Evolutionary conservation across 2,888 invertebrate species (phyloP).

Genomic region (Coremacera marginata): DNA sequence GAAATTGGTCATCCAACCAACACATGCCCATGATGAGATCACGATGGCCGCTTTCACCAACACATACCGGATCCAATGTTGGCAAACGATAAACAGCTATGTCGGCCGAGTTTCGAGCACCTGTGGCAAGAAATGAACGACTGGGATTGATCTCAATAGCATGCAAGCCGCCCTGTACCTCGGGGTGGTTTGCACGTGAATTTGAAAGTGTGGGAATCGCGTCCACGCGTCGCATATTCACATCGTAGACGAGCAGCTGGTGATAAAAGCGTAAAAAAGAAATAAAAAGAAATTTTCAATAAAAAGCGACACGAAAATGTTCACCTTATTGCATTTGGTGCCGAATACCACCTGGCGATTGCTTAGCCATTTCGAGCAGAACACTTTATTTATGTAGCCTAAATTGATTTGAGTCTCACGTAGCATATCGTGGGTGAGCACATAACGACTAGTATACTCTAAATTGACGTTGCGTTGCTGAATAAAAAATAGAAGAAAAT

Average conservation of each 20-base stretch:
- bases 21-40: conserved; percentile 93
- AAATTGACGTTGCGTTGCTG: conserved; percentile 76
- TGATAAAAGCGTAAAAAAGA: neutral
- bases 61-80: conserved; percentile 94
- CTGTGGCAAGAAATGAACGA: conserved; percentile 88
- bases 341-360: conserved; percentile 96
- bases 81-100: conserved; percentile 89
- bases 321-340: conserved; percentile 95
- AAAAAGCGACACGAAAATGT: neutral
- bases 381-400: conserved; percentile 91
- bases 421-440: conserved; percentile 90
- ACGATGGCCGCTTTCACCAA: conserved; percentile 89
- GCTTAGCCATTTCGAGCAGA: conserved; percentile 96
- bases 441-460: conserved; percentile 88
- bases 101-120: conserved; percentile 92
- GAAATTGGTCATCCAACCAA: conserved; percentile 95
- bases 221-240: conserved; percentile 86
- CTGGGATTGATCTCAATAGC: conserved; percentile 95
- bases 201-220: conserved; percentile 89
- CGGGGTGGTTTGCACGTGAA: conserved; percentile 71
- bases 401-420: conserved; percentile 86
- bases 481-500: neutral
- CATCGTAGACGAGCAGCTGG: conserved; percentile 92
- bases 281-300: neutral
- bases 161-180: conserved; percentile 88